phyloP scores from a whole-genome alignment of 37 sponge, comb jelly and placozoan genomes.

The Ianthella basta region DNA sequence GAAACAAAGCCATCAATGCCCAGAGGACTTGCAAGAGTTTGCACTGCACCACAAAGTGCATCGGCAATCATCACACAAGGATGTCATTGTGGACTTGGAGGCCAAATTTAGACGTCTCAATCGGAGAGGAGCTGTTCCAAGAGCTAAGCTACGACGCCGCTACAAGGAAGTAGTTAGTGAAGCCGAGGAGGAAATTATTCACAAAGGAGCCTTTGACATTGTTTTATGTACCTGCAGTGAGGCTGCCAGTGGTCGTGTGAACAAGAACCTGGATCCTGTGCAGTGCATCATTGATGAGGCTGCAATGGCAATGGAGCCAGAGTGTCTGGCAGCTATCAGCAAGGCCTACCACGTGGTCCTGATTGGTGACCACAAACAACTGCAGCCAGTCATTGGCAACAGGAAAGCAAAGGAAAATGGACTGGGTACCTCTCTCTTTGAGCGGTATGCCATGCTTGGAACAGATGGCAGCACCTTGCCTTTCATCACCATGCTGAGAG shows the following conservation, averaged over 20 bases:
- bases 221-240: conserved; percentile 30
- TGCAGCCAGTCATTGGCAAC: conserved; percentile 24
- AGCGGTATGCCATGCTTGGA: conserved; percentile 25
- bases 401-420: not conserved
- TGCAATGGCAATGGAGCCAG: conserved; percentile 67
- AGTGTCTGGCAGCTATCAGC: conserved; percentile 52
- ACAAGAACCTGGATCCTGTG: not conserved
- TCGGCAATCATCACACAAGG: not conserved
- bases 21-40: not conserved
- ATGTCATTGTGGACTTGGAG: conserved; percentile 19
- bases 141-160: not conserved
- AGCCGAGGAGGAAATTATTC: conserved; percentile 17
- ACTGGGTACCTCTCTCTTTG: conserved; percentile 16
- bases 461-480: not conserved
- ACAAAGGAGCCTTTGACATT: not conserved
- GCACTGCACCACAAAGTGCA: conserved; percentile 49
- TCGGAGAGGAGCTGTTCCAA: conserved; percentile 1
- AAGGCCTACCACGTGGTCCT: conserved; percentile 47
- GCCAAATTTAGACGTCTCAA: conserved; percentile 9
- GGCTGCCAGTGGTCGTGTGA: conserved; percentile 3
- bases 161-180: not conserved
- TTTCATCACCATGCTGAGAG: conserved; percentile 18
- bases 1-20: not conserved
- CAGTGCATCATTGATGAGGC: conserved; percentile 59
- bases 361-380: conserved; percentile 29